Evolutionary conservation across 2,888 invertebrate species (phyloP), one percentile per base, ranked within the genome.

Genomic region (Zaprionus bogoriensis): DNA sequence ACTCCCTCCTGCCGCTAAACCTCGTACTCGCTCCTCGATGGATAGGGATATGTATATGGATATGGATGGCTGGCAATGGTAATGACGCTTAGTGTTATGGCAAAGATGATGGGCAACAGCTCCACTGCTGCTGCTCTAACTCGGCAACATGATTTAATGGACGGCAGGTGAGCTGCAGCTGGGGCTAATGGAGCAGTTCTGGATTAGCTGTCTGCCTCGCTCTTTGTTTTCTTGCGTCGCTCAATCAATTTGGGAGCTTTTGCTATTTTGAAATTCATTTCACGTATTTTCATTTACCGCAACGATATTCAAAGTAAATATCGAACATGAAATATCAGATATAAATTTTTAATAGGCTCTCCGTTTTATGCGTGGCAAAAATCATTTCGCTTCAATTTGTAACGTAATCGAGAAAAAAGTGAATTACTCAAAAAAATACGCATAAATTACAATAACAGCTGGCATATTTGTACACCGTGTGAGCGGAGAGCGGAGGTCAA

Each of bases 391-490:
- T 53, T 52, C 77, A 78, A 78, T 78, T 74, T 60, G 47, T 55
- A 54, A 32, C 42, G 4, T 39, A 45, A 20, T 39, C 59, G 59
- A 55, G 76, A 64, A 72, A 68, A 60, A 63, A 55, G 52, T 69
- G 58, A 64, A 69, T 67, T 60, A 61, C 65, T 60, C 62, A 46
- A 70, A 52, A 77, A 81, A 61, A 67, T 72, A 67, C 70, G 80
- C 75, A 80, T 80, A 83, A 77, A 80, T 83, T 80, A 77, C 70
- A 77, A 80, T 75, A 83, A 67, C 80, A 80, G 67, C 69, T 80
- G 80, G 42, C 57, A 47, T 38, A 50, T 25, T 27, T 51, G 9
- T 10, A 59, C 58, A 51, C 66, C 60, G 67, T 60, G 42, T 27
- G 9, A 7, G 32, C 5, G 7, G 17, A 3, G 1, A 17, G 17